Conservation (phyloP, 2,113 vertebrate species). For the Orthonyx spaldingii region DNA sequence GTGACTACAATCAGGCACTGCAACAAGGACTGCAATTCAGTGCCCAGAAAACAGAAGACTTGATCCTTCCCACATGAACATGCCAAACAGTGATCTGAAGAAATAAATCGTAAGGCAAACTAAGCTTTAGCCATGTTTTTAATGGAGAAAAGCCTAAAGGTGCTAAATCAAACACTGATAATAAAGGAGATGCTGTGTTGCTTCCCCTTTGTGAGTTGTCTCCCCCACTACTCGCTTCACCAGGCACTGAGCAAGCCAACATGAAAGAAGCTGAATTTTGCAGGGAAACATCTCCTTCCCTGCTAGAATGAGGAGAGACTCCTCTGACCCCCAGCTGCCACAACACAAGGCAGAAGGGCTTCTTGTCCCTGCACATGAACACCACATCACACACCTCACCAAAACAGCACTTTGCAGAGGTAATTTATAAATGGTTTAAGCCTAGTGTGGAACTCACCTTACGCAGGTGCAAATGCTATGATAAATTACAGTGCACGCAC, state of each 20-base stretch:
- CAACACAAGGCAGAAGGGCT: fast-evolving
- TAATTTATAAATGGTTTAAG: not conserved
- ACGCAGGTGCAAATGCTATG: fast-evolving
- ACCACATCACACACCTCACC: not conserved
- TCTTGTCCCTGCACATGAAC: not conserved
- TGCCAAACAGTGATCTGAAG: not conserved
- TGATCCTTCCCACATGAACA: not conserved
- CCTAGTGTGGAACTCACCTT: not conserved
- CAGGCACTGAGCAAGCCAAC: not conserved
- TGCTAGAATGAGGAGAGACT: not conserved
- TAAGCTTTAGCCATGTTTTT: not conserved
- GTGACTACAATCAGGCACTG: not conserved
- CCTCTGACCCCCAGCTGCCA: not conserved
- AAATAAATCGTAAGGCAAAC: not conserved
- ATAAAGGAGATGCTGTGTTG: not conserved
- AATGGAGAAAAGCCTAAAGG: not conserved
- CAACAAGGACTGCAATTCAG: not conserved
- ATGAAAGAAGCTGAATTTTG: not conserved
- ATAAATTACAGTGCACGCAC: not conserved
- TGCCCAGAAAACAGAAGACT: not conserved
- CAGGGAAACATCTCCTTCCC: not conserved
- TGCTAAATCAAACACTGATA: not conserved
- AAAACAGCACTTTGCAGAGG: not conserved
- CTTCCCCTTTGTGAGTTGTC: not conserved
- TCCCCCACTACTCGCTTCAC: not conserved